A percentile compares a stretch with the other conserved stretches of the same genome.
phyloP scores from a whole-genome alignment of 2,797 vertebrate genomes.

The Sebastes taczanowskii region DNA sequence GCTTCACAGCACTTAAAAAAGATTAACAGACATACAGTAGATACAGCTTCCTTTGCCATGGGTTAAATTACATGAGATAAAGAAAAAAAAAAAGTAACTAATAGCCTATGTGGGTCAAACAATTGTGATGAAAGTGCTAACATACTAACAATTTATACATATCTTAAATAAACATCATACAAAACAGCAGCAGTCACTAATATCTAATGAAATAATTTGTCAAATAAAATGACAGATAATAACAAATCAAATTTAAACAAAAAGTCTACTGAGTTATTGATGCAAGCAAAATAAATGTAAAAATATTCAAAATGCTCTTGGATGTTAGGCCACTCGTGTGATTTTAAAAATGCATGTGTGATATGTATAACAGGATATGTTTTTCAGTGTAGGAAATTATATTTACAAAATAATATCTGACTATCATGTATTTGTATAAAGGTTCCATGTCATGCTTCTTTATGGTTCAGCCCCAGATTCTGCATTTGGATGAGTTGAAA shows the following conservation, averaged over 20 bases:
- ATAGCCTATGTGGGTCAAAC: too few species aligned
- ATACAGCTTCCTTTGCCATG: too few species aligned
- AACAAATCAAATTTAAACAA: neutral
- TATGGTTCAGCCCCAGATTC: neutral
- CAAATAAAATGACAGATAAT: neutral
- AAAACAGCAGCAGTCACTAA: too few species aligned
- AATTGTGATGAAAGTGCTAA: too few species aligned
- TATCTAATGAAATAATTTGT: too few species aligned
- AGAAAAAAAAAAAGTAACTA: too few species aligned
- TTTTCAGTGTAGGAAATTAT: neutral
- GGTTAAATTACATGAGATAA: too few species aligned
- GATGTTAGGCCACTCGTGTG: neutral
- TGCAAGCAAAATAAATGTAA: neutral
- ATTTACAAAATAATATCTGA: neutral
- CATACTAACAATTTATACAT: too few species aligned
- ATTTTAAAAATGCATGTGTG: neutral
- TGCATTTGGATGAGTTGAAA: neutral
- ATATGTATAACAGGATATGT: neutral
- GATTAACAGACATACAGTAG: too few species aligned
- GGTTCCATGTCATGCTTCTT: neutral
- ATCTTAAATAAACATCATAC: too few species aligned
- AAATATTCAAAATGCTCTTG: neutral
- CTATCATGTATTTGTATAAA: neutral
- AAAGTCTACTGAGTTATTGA: neutral
- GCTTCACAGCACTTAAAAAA: too few species aligned